phyloP scores from a whole-genome alignment of 2,888 invertebrate genomes.

The Amiota communis region DNA sequence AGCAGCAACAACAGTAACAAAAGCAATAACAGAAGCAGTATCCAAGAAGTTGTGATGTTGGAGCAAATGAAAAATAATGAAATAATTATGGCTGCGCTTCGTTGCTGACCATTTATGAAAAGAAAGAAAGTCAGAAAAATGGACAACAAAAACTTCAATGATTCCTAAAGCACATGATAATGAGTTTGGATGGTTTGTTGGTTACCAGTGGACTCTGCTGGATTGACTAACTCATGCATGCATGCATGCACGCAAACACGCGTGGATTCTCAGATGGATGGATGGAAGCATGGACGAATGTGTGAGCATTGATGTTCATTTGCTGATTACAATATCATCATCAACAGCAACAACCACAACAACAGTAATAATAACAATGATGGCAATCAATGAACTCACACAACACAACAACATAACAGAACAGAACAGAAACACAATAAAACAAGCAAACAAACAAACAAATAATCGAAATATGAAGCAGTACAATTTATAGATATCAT shows the following conservation, averaged over 20 bases:
- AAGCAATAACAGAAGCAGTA: constrained; percentile 31
- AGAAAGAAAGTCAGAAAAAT: constrained; percentile 35
- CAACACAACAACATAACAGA: neutral
- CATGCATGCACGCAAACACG: neutral
- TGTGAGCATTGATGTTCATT: constrained; percentile 17
- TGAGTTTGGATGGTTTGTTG: constrained; percentile 34
- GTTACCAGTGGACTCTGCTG: too few relatives aligned
- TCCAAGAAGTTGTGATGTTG: constrained; percentile 44
- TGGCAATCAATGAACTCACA: constrained; percentile 37
- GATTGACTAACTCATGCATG: too few relatives aligned
- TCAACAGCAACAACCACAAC: constrained; percentile 19
- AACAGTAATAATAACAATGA: constrained; percentile 41
- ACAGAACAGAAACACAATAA: neutral
- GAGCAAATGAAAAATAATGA: constrained; percentile 66
- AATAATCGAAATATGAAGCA: constrained; percentile 8
- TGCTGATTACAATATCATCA: constrained; percentile 54
- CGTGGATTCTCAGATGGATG: neutral
- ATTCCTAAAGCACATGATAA: constrained; percentile 59
- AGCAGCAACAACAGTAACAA: constrained; percentile 52
- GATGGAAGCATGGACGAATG: neutral
- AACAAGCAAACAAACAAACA: neutral
- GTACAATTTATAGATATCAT: constrained; percentile 53
- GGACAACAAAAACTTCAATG: constrained; percentile 15
- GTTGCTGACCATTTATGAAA: constrained; percentile 52
- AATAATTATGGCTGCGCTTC: constrained; percentile 64